Base-by-base conservation (phyloP, 1,140 invertebrate genomes). In the Rhizoglyphus robini region DNA sequence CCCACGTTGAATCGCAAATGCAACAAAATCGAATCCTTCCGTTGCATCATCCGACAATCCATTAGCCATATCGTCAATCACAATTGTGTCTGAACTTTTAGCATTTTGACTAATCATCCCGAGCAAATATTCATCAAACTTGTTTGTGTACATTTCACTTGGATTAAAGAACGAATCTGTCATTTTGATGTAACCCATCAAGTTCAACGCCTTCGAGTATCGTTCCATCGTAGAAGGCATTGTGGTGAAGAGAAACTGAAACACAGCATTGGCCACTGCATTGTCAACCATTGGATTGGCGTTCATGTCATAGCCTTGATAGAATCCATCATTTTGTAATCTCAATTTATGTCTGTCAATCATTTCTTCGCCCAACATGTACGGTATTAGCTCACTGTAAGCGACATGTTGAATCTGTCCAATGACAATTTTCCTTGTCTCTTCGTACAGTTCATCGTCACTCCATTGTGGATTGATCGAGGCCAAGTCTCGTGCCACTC, bases 1-100 rank as follows among this genome's bases (percentile, higher is more conserved):
- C 4, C 91, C 90, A 65, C 90, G 80, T 76, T 90, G 88, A 66
- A 93, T 88, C 66, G 88, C 87, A 57, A 92, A 82, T 0, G 90
- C 83, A 0, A 86, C 88, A 68, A 93, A 78, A 77, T 96, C 92
- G 48, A 91, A 47, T 25, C n/a, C 48, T 32, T 67, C 66, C 67
- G n/a, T 27, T 31, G 46, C 34, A 27, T 64, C 41, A 23, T 64
- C 36, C 36, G 18, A 41, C 72, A 80, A 75, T 48, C 75, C 75
- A 67, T 78, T 78, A 13, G 78, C 79, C 73, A 81, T 78, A n/a
- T 80, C 74, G 8, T 77, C 75, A 47, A 77, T 76, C 30, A 81
- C 77, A 67, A 76, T 76, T 29, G 76, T 72, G 67, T 81, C 79
- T 58, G 79, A 73, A 57, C 73, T 74, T 65, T 79, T 74, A 2